Base-by-base conservation (phyloP, 2,113 vertebrate genomes). In the Peucedramus taeniatus region DNA sequence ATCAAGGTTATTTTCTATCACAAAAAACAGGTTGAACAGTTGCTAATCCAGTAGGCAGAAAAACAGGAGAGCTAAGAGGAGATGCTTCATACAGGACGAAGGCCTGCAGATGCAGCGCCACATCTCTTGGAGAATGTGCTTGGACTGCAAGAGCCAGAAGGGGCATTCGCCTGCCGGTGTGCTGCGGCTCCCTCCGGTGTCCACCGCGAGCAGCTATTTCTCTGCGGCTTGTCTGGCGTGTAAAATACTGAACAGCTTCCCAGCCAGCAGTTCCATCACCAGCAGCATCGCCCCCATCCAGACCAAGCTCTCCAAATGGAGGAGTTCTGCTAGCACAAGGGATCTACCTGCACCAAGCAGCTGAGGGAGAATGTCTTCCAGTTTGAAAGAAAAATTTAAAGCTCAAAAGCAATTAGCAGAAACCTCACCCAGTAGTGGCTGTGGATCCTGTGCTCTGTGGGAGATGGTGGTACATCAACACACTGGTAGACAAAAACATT, bases 171-270 rank as follows among this genome's bases (percentile, higher is more conserved):
- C 3, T 4, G 81, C 26, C 14, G 23, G 20, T 37, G 44, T 87
- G 66, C 60, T 90, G 83, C 80, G 81, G 92, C 94, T 94, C 96
- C 96, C 94, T 93, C 96, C 83, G 19, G 89, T 89, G 96, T 93
- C 81, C 83, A 4, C 57, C 27, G 50, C 16, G 7, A 90, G 87
- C 65, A 13, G 37, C 23, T 37, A 4, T 4, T 42, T 70, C 70
- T 4, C 42, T 30, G 64, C 19, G 0, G 35, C 71, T 89, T 33
- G 31, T 24, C 44, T 10, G 56, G 10, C 11, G 0, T 19, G 3
- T 21, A 6, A 72, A 89, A 69, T 1, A 42, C 28, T 2, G 53
- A 76, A 10, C 45, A 33, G 49, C 57, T 60, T 69, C 72, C 53
- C 57, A 37, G 40, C 10, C 72, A 56, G 21, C 10, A 6, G 6